Percentiles rank a stretch among this genome's conserved stretches.
Conservation (phyloP, 1,140 invertebrate genomes). For the Eriosoma lanigerum region DNA sequence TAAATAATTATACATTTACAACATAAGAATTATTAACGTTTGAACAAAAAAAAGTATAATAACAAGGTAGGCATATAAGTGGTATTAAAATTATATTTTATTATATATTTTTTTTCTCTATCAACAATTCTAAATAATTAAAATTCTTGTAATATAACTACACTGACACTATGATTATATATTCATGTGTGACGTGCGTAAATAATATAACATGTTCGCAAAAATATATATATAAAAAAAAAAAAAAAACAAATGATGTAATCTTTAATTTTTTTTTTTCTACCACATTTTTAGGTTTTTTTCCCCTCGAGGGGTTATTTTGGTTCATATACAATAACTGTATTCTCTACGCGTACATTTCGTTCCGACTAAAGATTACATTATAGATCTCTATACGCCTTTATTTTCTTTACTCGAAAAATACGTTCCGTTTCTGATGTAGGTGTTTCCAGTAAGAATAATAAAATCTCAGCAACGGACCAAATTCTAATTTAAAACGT, state of each 20-base stretch:
- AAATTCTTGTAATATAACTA: neutral
- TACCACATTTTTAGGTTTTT: neutral
- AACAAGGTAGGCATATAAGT: too few species aligned
- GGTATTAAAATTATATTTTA: too few species aligned
- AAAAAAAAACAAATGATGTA: neutral
- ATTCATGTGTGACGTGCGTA: neutral
- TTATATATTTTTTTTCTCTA: too few species aligned
- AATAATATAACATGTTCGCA: neutral
- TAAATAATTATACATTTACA: too few species aligned
- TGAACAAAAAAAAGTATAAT: too few species aligned
- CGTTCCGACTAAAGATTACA: neutral
- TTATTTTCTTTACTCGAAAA: slow-evolving; percentile 8
- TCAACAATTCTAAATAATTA: neutral
- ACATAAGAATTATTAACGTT: too few species aligned
- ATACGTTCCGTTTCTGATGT: neutral
- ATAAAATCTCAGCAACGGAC: neutral
- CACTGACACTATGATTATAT: too few species aligned
- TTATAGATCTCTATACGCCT: neutral
- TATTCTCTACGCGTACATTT: neutral
- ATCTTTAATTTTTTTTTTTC: slow-evolving; percentile 13
- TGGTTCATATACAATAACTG: neutral
- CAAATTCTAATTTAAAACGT: too few species aligned
- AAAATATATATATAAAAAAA: too few species aligned
- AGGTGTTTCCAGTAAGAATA: neutral
- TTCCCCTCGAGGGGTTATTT: neutral